Conservation (phyloP, 2,113 vertebrate genomes). For the Psophia crepitans region DNA sequence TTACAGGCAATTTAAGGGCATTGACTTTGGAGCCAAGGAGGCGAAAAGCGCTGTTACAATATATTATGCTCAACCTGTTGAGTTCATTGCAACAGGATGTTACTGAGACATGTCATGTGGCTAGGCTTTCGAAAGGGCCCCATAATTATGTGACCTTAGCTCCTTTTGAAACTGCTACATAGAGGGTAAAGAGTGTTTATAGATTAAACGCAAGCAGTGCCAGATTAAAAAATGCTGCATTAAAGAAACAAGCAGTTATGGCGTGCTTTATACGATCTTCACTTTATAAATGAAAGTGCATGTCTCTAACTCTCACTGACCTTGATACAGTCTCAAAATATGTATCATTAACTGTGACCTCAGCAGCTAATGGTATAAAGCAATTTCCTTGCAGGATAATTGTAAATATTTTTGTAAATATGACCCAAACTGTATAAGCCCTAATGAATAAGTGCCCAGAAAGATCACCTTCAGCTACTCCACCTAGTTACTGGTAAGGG, state of each 20-base stretch:
- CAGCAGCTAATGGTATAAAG: not conserved
- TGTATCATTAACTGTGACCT: not conserved
- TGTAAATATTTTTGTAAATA: not conserved
- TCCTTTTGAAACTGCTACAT: not conserved
- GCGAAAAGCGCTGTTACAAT: not conserved
- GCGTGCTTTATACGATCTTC: not conserved
- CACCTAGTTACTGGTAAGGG: not conserved
- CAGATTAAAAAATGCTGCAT: not conserved
- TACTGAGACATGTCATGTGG: not conserved
- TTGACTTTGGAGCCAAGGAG: not conserved
- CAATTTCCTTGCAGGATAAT: not conserved
- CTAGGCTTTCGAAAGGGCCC: not conserved
- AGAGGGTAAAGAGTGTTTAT: not conserved
- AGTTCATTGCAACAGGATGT: not conserved
- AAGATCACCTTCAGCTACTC: not conserved
- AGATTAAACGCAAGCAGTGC: not conserved
- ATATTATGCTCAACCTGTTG: not conserved
- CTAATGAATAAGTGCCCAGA: not conserved
- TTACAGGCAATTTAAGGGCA: not conserved
- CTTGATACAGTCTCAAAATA: not conserved
- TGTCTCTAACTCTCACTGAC: not conserved
- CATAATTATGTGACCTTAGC: not conserved
- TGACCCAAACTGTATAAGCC: not conserved
- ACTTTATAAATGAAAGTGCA: not conserved
- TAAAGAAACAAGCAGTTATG: not conserved